Conservation (phyloP, 37 sponge, comb jelly and placozoan species). For the Amphimedon queenslandica region DNA sequence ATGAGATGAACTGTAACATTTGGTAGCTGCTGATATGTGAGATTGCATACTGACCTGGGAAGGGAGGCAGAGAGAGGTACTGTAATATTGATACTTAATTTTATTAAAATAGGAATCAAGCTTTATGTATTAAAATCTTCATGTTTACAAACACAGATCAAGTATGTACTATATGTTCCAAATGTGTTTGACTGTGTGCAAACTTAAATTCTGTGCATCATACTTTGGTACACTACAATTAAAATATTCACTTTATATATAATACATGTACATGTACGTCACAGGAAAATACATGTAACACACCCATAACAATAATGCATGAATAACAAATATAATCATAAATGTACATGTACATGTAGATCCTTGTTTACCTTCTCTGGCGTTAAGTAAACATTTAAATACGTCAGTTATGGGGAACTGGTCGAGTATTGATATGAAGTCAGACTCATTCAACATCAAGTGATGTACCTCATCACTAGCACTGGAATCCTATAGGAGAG, state of each 20-base stretch:
- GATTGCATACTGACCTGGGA: conserved; percentile 41
- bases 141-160: too few species aligned
- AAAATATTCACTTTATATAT: too few species aligned
- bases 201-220: too few species aligned
- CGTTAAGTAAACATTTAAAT: conserved; percentile 65
- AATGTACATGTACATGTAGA: too few species aligned
- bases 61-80: not conserved
- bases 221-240: too few species aligned
- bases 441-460: conserved; percentile 68
- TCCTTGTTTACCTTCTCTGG: conserved; percentile 25
- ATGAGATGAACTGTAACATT: conserved; percentile 75
- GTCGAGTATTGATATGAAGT: conserved; percentile 75
- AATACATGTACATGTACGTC: not conserved
- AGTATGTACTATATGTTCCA: too few species aligned
- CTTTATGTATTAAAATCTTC: too few species aligned
- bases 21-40: conserved; percentile 40
- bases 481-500: too few species aligned
- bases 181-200: too few species aligned
- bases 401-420: conserved; percentile 83
- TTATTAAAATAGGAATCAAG: too few species aligned
- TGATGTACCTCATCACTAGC: conserved; percentile 22
- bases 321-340: too few species aligned
- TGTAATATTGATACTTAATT: too few species aligned
- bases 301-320: not conserved
- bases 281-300: not conserved